These are phyloP conservation scores for Neoascia interrupta DNA, from an alignment of 2,888 invertebrate genomes.

Conservation along the genomic window DNA sequence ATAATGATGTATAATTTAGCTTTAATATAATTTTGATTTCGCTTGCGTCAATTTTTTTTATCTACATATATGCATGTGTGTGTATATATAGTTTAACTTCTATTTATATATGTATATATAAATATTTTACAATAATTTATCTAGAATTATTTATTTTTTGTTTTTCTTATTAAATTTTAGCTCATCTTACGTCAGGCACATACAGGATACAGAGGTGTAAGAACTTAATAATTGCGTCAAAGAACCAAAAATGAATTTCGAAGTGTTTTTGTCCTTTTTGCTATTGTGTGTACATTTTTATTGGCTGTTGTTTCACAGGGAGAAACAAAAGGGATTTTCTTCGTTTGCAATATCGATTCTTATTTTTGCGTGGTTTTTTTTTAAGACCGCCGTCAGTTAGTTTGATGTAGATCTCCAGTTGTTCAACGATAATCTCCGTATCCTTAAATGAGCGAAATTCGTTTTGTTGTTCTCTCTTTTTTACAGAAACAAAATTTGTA, in stretches of 20 bases:
- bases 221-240: slow-evolving; percentile 42
- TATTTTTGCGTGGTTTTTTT: slow-evolving; percentile 9
- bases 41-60: slow-evolving; percentile 27
- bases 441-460: slow-evolving; percentile 48
- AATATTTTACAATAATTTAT: slow-evolving; percentile 62
- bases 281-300: slow-evolving; percentile 43
- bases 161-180: slow-evolving; percentile 57
- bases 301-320: slow-evolving; percentile 6
- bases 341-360: slow-evolving; percentile 7
- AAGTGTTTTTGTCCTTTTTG: slow-evolving; percentile 38
- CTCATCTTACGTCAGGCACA: slow-evolving; percentile 70
- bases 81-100: slow-evolving; percentile 54
- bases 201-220: slow-evolving; percentile 59
- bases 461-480: slow-evolving; percentile 9
- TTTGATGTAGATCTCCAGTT: slow-evolving; percentile 45
- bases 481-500: slow-evolving; percentile 26
- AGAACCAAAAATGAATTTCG: slow-evolving; percentile 39
- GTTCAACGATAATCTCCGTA: slow-evolving; percentile 41
- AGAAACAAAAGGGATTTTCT: slow-evolving; percentile 18
- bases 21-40: slow-evolving; percentile 41
- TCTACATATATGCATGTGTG: slow-evolving; percentile 57
- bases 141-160: slow-evolving; percentile 27
- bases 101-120: slow-evolving; percentile 35
- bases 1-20: slow-evolving; percentile 8
- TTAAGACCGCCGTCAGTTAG: neutral